Base-by-base conservation (phyloP, 2,888 invertebrate species). In the Mylabris sibirica region DNA sequence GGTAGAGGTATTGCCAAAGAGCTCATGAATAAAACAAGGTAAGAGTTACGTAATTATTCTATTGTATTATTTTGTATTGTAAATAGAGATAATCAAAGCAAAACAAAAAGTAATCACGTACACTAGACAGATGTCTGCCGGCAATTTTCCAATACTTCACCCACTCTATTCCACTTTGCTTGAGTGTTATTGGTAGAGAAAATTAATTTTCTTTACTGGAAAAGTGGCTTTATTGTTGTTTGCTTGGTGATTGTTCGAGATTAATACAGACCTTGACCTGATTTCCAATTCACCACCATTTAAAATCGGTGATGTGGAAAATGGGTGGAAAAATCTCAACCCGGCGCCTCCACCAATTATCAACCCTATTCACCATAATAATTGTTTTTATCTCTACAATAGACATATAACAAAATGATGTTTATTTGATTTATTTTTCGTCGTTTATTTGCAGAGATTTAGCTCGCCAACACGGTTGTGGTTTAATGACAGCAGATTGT, bases 401-500 rank as follows among this genome's bases (percentile, higher is more conserved):
- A 4, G 8, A 0, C 30, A 8, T 30, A 30, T 6, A 30, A 30
- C 30, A 30, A 30, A 6, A 30, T n/a, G 30, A 30, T 30, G 30
- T 30, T 44, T 3, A 44, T 44, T 44, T 44, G n/a, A 44, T 44
- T 44, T n/a, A 14, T 44, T 17, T 17, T 17, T 49, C 20, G 2
- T 6, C 9, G 72, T 59, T 71, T 72, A 71, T 74, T 89, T 89
- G 24, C 87, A 92, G 92, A 77, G 87, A 88, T 69, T 80, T 89
- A 17, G 88, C 88, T 30, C 84, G 82, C 71, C 85, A 89, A 66
- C 82, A 84, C 63, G 87, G 87, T 26, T 87, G 89, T 70, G 85
- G 87, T 66, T 84, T 93, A 8, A 87, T 93, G 68, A 88, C 93
- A 30, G 89, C 91, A 57, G 90, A 94, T 76, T 93, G 94, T 69